Conservation (phyloP, 1,140 invertebrate genomes). For the Aleiodes sp. region DNA sequence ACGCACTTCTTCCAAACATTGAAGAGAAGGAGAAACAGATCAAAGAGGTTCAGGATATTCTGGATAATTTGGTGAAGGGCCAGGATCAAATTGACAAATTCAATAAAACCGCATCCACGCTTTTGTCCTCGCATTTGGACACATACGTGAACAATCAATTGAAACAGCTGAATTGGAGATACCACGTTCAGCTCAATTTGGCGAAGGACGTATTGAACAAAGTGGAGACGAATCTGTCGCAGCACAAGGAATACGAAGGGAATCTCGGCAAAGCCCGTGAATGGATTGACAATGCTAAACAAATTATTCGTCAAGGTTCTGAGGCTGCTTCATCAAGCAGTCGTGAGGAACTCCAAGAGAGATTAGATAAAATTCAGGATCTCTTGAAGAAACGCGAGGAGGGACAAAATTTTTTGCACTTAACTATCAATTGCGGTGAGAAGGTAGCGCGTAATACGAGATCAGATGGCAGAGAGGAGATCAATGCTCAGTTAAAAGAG, state of each 20-base stretch:
- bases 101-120: conserved; percentile 77
- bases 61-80: conserved; percentile 80
- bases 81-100: conserved; percentile 86
- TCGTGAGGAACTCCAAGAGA: conserved; percentile 83
- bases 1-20: conserved; percentile 81
- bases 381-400: conserved; percentile 85
- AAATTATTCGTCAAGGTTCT: conserved; percentile 82
- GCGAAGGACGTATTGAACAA: conserved; percentile 94
- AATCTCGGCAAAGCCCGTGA: conserved; percentile 81
- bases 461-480: conserved; percentile 88
- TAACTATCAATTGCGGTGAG: conserved; percentile 91
- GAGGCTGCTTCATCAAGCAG: conserved; percentile 82
- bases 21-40: conserved; percentile 89
- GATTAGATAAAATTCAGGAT: conserved; percentile 85
- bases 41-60: conserved; percentile 79
- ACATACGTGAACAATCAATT: conserved; percentile 92
- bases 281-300: conserved; percentile 90
- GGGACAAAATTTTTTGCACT: conserved; percentile 89
- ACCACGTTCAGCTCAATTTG: conserved; percentile 88
- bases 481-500: conserved; percentile 88
- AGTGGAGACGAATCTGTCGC: conserved; percentile 88
- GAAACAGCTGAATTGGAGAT: conserved; percentile 88
- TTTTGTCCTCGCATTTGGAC: conserved; percentile 87
- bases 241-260: conserved; percentile 85
- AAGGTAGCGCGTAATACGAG: conserved; percentile 88